Evolutionary conservation across 2,797 vertebrate genomes (phyloP), one percentile per base, ranked within the genome.

Genomic region (Odontamblyopus rebecca): DNA sequence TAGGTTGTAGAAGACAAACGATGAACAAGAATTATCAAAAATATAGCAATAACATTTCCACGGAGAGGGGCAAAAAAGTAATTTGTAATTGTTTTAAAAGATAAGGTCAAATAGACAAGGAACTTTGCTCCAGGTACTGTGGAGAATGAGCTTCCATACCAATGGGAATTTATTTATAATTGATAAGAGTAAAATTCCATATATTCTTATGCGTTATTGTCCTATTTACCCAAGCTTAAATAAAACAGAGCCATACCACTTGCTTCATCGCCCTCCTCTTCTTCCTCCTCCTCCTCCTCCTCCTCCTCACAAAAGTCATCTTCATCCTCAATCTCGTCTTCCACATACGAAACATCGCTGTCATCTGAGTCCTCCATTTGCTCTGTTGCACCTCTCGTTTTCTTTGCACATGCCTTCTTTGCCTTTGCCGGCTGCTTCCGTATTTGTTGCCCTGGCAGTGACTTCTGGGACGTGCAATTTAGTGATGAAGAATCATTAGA

Each of bases 271-370:
- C 5, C n/a, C 62, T 26, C 62, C 62, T 41, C 35, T 9, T 64
- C 61, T 3, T 3, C n/a, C 62, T 26, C 62, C 62, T 41, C 35
- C 19, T 64, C 61, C 1, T 64, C n/a, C 2, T 62, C 82, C 1
- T 88, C 85, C 3, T 89, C 82, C 0, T 87, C 82, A 0, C 80
- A 82, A 0, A 83, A 74, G 0, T 87, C 86, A 0, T 89, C 87
- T 2, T 86, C 90, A 2, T 89, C 86, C 1, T 90, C 87, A 0
- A 63, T 16, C 15, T 91, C 90, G 0, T 91, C 91, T 4, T 91
- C 89, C 0, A 90, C 89, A 50, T 82, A 88, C 6, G 90, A 92
- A 6, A 88, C 87, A 1, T 92, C 90, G 4, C 92, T 93, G 82
- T 92, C 89, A 4, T 90, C 92, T 0, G 90, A 88, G 54, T 90